Conservation (phyloP, 2,797 vertebrate species). For the Ispidina lecontei region DNA sequence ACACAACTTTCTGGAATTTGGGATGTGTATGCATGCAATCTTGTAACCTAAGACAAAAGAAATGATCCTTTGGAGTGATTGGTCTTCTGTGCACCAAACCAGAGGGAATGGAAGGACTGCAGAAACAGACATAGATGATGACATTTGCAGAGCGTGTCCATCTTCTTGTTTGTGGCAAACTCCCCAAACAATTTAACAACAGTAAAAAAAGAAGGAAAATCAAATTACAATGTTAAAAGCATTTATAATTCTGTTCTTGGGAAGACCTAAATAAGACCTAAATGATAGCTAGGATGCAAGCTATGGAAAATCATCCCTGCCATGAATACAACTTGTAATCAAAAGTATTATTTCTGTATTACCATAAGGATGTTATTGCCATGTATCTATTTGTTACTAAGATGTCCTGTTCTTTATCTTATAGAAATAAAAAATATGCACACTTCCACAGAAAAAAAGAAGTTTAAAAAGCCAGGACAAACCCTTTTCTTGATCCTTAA, state of each 20-base stretch:
- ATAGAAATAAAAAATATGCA: neutral
- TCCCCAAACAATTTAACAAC: neutral
- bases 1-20: neutral
- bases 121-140: fast-evolving
- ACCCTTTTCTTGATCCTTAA: neutral
- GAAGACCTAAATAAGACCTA: neutral
- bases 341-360: neutral
- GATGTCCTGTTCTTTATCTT: neutral
- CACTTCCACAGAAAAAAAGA: neutral
- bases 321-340: neutral
- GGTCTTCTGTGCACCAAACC: neutral
- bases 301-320: neutral
- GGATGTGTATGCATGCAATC: neutral
- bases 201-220: neutral
- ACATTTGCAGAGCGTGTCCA: neutral
- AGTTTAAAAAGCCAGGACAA: neutral
- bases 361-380: neutral
- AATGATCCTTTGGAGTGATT: neutral
- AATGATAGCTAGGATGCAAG: fast-evolving
- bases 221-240: neutral
- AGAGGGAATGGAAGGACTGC: neutral
- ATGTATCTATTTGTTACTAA: neutral
- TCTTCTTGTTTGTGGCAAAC: neutral
- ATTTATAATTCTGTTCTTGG: neutral
- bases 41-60: neutral